Base-by-base conservation (phyloP, 1,140 invertebrate genomes). In the Araneus ventricosus region DNA sequence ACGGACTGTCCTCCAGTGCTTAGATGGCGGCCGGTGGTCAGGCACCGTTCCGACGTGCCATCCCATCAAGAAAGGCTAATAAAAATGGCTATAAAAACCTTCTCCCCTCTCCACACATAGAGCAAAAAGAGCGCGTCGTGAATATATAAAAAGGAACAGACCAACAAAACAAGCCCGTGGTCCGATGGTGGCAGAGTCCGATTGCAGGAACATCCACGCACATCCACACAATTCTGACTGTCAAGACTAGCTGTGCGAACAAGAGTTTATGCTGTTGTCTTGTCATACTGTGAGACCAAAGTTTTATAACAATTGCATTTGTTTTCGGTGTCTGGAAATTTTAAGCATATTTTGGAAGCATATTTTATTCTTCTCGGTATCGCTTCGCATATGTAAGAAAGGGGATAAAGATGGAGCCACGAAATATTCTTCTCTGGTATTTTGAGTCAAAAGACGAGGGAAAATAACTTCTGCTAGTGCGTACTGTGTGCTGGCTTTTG, bases 21-120 rank as follows among this genome's bases (percentile, higher is more conserved):
- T 97, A 92, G 97, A 97, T 94, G 97, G 97, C 95, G 97, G 97
- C 34, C 97, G 97, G 95, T 99, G 98, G 98, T 98, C 97, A 0
- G 97, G 97, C 93, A 96, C 97, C 2, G 97, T 98, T 90, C 97
- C 98, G 4, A 94, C 94, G 0, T 96, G 96, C 94, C 92, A 88
- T 17, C 92, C 37, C 17, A 27, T 89, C 57, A 93, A 93, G 27
- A 93, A 93, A 30, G 80, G 90, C 34, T 87, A 87, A 82, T n/a
- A 20, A 20, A 27, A 27, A 24, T 52, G 4, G 45, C 45, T 52
- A 17, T 52, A 52, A 24, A 63, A 63, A n/a, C 59, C 22, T 63
- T 20, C 27, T 37, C 14, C 7, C 10, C 27, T 75, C 27, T 75
- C 27, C 14, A 75, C 30, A 34, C 14, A 75, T 30, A 30, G 30